Percentiles rank a stretch among this genome's conserved stretches.
These are phyloP conservation scores for Chrysopa pallens DNA, from an alignment of 1,140 invertebrate genomes.

Conservation along the genomic window DNA sequence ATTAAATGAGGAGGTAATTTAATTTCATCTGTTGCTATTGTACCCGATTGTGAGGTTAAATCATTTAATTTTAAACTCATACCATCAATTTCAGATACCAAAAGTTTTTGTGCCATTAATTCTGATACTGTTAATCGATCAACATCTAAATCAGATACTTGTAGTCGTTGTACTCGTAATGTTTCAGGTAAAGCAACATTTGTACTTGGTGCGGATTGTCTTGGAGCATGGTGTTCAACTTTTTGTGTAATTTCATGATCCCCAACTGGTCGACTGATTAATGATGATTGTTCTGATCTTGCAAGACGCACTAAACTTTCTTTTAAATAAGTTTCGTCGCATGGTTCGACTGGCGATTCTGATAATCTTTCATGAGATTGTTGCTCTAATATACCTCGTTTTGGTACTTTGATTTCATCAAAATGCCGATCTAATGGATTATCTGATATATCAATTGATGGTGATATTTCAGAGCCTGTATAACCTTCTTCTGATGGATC, in stretches of 20 bases:
- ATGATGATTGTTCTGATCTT: constrained; percentile 22
- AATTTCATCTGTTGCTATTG: constrained; percentile 35
- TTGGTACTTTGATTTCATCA: too few relatives aligned
- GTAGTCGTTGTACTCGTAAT: constrained; percentile 34
- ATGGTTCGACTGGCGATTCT: neutral
- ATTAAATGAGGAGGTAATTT: constrained; percentile 42
- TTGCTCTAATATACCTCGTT: too few relatives aligned
- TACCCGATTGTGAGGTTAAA: constrained; percentile 39
- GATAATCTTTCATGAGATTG: neutral
- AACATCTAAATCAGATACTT: constrained; percentile 56
- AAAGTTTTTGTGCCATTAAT: constrained; percentile 54
- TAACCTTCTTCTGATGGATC: neutral
- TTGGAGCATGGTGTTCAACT: constrained; percentile 7
- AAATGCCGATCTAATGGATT: too few relatives aligned
- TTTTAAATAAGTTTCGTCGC: neutral
- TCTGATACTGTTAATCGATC: constrained; percentile 56
- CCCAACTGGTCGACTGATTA: constrained; percentile 3
- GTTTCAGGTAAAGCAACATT: constrained; percentile 10
- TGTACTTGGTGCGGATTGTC: neutral
- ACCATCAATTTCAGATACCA: constrained; percentile 61
- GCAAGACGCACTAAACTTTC: constrained; percentile 17
- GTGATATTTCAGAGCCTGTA: neutral
- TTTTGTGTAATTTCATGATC: constrained; percentile 15
- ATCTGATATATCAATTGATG: neutral
- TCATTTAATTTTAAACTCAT: constrained; percentile 46